Evolutionary conservation across 2,113 vertebrate genomes (phyloP).

Genomic region (Melanocharis versteri): DNA sequence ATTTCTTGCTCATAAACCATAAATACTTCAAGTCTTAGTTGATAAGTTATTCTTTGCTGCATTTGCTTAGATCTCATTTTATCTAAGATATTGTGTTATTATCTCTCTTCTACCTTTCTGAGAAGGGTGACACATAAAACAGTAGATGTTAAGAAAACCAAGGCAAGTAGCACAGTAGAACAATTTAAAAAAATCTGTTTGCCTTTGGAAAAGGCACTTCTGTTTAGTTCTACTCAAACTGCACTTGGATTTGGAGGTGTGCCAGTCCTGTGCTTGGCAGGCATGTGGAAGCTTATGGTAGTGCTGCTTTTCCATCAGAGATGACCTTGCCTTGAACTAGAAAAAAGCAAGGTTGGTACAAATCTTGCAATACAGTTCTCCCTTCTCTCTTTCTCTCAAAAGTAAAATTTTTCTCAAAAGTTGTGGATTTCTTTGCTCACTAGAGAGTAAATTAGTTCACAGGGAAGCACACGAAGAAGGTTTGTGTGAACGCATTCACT

Average conservation of each 20-base stretch:
- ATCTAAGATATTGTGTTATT: neutral
- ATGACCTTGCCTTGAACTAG: slow-evolving; percentile 38
- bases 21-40: neutral
- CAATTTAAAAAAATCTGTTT: neutral
- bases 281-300: neutral
- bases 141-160: neutral
- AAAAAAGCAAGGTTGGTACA: neutral
- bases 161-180: neutral
- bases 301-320: neutral
- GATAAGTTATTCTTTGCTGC: neutral
- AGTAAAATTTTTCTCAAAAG: neutral
- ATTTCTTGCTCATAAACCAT: neutral
- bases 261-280: neutral
- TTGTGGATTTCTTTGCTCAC: neutral
- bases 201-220: neutral
- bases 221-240: neutral
- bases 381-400: neutral
- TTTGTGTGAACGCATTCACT: neutral
- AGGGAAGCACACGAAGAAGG: neutral
- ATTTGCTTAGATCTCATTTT: neutral
- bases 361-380: neutral
- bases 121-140: neutral
- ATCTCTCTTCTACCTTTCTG: neutral
- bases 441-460: neutral
- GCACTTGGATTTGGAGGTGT: neutral